Evolutionary conservation across 2,113 vertebrate genomes (phyloP), one percentile per base, ranked within the genome.

Genomic region (Gracilinanus agilis): DNA sequence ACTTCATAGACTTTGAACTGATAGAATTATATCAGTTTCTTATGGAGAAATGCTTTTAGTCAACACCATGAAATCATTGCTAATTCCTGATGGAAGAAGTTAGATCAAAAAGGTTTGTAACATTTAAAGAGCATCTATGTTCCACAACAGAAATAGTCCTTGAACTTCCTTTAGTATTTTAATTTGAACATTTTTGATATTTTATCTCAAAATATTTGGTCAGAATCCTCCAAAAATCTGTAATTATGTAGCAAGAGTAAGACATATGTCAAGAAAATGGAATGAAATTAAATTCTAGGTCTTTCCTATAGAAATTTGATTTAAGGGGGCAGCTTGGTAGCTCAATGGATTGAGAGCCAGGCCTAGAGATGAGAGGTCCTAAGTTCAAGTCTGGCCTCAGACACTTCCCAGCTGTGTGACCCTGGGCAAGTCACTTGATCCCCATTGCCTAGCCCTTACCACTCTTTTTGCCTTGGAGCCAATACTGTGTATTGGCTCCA

Each of bases 61-160:
- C 3, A 1, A 3, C 0, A 24, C 9, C 2, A 2, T 44, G 49
- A n/a, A 19, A 53, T 90, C 54, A 21, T 9, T 9, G 12, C 3
- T 67, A 23, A n/a, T 91, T 93, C 53, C 29, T 12, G 8, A 1
- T 7, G 25, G 90, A 21, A 25, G 25, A 58, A 49, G 2, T 4
- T 0, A 44, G 24, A 54, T 19, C 5, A 4, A 40, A 40, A 6
- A 24, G 34, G 9, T 25, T 88, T 44, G 53, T n/a, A 0, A 7
- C 1, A 53, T 13, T 16, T 24, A n/a, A 1, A 34, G 21, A 0
- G 10, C 0, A 25, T 3, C 11, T 23, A 11, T 12, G 4, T 7
- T 90, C 7, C 2, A 0, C 1, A 53, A 3, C 55, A 1, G 23
- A 49, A 9, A 44, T 2, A 12, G 24, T n/a, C 3, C 55, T 90